A percentile compares a stretch with the other conserved stretches of the same genome.
Evolutionary conservation across 2,113 vertebrate species (phyloP).

Genomic region (Bos indicus): DNA sequence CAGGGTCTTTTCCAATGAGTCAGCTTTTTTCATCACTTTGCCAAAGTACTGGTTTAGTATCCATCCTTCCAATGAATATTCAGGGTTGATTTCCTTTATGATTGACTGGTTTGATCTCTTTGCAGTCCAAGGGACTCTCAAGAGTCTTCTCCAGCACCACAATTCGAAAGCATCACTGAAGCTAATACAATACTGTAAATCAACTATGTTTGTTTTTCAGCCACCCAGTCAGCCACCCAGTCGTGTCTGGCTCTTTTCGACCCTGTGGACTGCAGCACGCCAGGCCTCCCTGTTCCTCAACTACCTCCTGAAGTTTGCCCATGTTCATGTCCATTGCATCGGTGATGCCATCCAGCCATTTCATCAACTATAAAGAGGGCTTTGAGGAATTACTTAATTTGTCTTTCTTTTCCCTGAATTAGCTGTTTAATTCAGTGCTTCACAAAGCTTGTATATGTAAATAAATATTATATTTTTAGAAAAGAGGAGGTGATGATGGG

Average conservation of each 20-base stretch:
- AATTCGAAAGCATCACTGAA: neutral
- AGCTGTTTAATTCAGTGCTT: neutral
- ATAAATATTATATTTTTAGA: neutral
- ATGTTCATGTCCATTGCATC: neutral
- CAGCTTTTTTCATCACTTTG: neutral
- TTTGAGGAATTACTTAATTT: neutral
- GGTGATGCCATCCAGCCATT: neutral
- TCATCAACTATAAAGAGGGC: neutral
- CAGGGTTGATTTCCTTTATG: neutral
- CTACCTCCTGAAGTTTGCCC: neutral
- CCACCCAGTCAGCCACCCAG: neutral
- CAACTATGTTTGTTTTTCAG: neutral
- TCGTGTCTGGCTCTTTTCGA: neutral
- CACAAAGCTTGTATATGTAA: neutral
- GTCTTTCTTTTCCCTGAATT: neutral
- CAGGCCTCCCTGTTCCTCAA: neutral
- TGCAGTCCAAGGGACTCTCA: neutral
- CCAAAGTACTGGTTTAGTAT: neutral
- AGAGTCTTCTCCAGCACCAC: neutral
- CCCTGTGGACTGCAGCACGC: rapidly evolving
- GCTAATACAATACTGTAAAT: neutral
- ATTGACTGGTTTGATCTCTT: neutral
- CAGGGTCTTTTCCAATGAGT: neutral
- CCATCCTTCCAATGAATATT: neutral
- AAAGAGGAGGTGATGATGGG: neutral